Percentiles rank a stretch among this genome's conserved stretches.
Conservation (phyloP, 2,888 invertebrate species). For the Acrocyrtus sp. region DNA sequence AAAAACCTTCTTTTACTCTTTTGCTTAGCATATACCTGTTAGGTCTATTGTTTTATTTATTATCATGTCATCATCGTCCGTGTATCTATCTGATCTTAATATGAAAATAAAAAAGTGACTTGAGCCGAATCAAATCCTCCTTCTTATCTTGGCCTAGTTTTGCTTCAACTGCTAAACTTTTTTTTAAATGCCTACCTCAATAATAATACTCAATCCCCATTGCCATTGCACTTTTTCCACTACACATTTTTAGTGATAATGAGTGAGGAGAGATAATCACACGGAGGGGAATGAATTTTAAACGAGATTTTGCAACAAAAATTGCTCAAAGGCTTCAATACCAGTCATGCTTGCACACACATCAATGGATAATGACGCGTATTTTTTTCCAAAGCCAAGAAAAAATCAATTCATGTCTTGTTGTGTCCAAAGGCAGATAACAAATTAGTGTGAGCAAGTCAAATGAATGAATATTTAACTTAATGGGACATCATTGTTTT, state of each 20-base stretch:
- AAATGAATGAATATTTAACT: neutral
- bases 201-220: too few species aligned
- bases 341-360: neutral
- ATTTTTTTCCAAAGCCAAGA: too few species aligned
- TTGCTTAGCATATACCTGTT: neutral
- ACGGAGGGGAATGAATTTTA: too few species aligned
- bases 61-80: neutral
- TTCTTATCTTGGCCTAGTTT: slow-evolving; percentile 25
- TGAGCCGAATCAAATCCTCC: slow-evolving; percentile 1
- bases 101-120: neutral
- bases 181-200: slow-evolving; percentile 17
- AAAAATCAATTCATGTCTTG: too few species aligned
- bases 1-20: too few species aligned
- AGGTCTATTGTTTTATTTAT: neutral
- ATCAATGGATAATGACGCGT: neutral
- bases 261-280: too few species aligned
- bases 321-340: slow-evolving; percentile 28
- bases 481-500: neutral
- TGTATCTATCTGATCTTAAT: neutral
- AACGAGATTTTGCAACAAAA: slow-evolving; percentile 39
- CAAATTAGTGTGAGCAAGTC: neutral
- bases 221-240: too few species aligned
- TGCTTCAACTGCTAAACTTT: neutral
- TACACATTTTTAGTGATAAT: too few species aligned
- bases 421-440: neutral